Evolutionary conservation across 2,113 vertebrate species (phyloP), one percentile per base, ranked within the genome.

Genomic region (Cynoglossus semilaevis): DNA sequence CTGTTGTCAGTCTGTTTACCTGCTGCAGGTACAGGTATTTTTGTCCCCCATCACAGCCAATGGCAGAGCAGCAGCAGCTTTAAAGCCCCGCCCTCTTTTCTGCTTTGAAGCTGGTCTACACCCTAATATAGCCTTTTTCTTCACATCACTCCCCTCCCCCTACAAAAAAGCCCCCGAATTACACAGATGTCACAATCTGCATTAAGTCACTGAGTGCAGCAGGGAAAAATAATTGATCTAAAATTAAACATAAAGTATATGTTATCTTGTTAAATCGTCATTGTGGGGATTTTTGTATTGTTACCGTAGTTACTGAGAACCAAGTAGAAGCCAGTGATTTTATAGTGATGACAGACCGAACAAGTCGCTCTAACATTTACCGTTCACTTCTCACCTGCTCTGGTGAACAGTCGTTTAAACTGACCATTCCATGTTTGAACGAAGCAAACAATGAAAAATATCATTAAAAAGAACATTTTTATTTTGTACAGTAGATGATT

Each of bases 11-110:
- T 87, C 82, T 87, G 77, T 87, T 85, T 85, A 89, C 88, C 88
- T 89, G 80, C 47, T 64, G 55, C 85, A 90, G 88, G 83, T 90
- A 80, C 66, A 67, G 56, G 84, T 74, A 74, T 85, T 89, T 90
- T 90, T 89, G 87, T 86, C 75, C 58, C 52, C 62, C 41, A 3
- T 42, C 56, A 70, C 77, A 72, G 88, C 90, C 90, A 91, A 91
- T 91, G 42, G 66, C 43, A 36, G 70, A 9, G 68, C 68, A 82
- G 77, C 55, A 79, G 15, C 49, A 1, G 9, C 8, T 12, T 36
- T 41, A 70, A 81, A 63, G n/a, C 83, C 62, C 34, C 56, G 6
- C 84, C 86, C 76, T 4, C 53, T 11, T 51, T 34, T 42, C 53
- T 68, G 44, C 58, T 63, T 65, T 19, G 29, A 63, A 83, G 75